Conservation (phyloP, 35 echinoderm and acorn worm genomes). For the Ptychodera flava region DNA sequence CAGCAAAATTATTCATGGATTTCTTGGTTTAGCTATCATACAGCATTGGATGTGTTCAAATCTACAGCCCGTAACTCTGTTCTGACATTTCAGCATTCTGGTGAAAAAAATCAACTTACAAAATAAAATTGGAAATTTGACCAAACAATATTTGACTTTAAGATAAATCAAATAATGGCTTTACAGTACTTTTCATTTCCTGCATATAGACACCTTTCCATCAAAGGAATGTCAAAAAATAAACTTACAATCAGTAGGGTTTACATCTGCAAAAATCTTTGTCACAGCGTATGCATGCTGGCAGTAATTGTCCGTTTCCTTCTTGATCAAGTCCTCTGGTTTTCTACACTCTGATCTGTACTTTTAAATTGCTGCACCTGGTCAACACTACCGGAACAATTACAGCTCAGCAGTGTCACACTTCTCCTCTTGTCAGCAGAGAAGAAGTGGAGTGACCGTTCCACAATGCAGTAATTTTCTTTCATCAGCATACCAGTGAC, state of each 20-base stretch:
- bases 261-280: background rate
- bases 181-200: background rate
- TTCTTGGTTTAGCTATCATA: too few species aligned
- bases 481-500: background rate
- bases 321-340: background rate
- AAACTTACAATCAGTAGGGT: too few species aligned
- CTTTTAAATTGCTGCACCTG: background rate
- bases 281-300: background rate
- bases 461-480: background rate
- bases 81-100: too few species aligned
- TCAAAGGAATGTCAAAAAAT: too few species aligned
- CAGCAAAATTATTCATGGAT: too few species aligned
- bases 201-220: background rate
- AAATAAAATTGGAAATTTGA: too few species aligned
- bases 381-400: background rate
- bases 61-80: too few species aligned
- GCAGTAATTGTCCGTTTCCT: background rate
- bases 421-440: background rate
- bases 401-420: background rate
- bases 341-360: background rate
- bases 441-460: background rate
- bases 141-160: background rate
- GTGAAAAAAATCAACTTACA: too few species aligned
- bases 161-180: background rate
- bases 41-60: too few species aligned